phyloP scores from a whole-genome alignment of 2,113 vertebrate species.

The Taxidea taxus region DNA sequence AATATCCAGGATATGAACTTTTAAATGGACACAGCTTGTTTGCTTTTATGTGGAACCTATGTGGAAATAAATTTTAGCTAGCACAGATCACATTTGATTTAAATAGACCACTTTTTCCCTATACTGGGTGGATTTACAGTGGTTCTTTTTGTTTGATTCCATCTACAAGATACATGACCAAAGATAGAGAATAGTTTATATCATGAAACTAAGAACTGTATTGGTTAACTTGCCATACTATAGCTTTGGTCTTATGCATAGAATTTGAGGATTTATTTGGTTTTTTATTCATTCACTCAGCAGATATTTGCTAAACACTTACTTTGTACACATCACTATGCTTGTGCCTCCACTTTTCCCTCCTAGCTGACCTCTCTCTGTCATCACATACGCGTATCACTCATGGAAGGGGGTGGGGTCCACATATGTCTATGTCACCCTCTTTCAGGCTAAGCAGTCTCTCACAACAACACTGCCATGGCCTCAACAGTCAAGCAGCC shows the following conservation, averaged over 20 bases:
- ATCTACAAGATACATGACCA: not conserved
- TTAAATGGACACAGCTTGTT: not conserved
- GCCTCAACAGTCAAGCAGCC: not conserved
- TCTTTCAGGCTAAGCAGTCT: not conserved
- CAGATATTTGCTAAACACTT: not conserved
- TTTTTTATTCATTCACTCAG: not conserved
- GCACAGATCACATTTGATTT: not conserved
- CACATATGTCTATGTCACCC: not conserved
- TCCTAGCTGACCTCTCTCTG: not conserved
- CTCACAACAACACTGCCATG: not conserved
- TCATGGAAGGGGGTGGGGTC: not conserved
- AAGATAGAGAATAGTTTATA: not conserved
- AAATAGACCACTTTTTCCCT: not conserved
- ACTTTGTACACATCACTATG: not conserved
- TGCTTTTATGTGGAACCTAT: not conserved
- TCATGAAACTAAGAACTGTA: not conserved
- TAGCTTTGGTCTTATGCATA: not conserved
- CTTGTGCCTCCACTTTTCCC: not conserved
- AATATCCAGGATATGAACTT: not conserved
- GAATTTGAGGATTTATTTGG: not conserved
- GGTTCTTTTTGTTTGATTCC: not conserved
- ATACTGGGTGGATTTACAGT: not conserved
- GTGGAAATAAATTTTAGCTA: not conserved
- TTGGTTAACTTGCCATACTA: not conserved
- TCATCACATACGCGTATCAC: not conserved